phyloP scores from a whole-genome alignment of 2,888 invertebrate genomes.

The Toxonevra muliebris region DNA sequence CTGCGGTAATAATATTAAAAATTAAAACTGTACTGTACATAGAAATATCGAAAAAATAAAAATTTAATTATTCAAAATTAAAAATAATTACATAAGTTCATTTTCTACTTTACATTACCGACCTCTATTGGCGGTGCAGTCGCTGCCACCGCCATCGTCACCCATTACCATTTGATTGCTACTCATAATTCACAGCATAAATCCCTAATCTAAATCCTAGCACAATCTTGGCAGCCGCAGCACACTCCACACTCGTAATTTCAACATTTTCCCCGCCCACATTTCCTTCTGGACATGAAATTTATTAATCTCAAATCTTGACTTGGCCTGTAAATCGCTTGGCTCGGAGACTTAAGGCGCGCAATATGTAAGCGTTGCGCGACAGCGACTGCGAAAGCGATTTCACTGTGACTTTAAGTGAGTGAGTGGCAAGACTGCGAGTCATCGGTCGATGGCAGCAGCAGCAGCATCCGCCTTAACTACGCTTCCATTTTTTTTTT shows the following conservation, averaged over 20 bases:
- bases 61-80: neutral
- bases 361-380: neutral
- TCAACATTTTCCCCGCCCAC: slow-evolving; percentile 52
- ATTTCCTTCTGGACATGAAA: slow-evolving; percentile 50
- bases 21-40: slow-evolving; percentile 1
- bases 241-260: slow-evolving; percentile 33
- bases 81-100: neutral
- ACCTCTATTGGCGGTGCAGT: neutral
- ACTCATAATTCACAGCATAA: neutral
- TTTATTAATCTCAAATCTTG: slow-evolving; percentile 56
- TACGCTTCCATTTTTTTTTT: slow-evolving; percentile 3
- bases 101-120: neutral
- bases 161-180: too few relatives aligned
- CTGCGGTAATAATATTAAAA: neutral
- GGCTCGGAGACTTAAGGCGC: slow-evolving; percentile 45
- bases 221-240: neutral
- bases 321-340: slow-evolving; percentile 54
- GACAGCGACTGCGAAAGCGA: neutral
- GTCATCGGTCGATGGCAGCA: neutral
- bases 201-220: slow-evolving; percentile 26
- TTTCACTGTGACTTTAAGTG: slow-evolving; percentile 1
- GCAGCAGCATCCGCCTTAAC: slow-evolving; percentile 11
- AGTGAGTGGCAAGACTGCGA: slow-evolving; percentile 30
- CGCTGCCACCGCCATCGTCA: neutral
- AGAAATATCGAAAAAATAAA: neutral